These are phyloP conservation scores for Cepaea hortensis DNA, from an alignment of 2,888 invertebrate genomes.

Conservation along the genomic window DNA sequence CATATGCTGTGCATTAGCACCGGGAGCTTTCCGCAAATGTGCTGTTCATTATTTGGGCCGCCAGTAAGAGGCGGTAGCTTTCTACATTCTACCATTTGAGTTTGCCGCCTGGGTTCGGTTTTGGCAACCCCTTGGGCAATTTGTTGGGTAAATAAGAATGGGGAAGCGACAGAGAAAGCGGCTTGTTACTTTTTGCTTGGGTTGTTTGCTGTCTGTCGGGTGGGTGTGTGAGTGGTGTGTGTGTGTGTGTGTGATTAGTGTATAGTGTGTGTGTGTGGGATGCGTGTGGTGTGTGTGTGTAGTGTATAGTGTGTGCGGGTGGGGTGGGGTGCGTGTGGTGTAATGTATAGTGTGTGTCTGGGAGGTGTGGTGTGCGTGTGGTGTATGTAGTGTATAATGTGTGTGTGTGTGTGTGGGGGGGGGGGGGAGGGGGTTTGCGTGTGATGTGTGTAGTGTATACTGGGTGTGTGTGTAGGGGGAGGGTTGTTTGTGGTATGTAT, in stretches of 20 bases:
- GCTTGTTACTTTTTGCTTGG: neutral
- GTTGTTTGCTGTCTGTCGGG: neutral
- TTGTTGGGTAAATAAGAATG: slow-evolving; percentile 8
- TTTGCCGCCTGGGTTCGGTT: neutral
- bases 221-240: neutral
- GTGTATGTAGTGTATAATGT: too few species aligned
- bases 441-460: too few species aligned
- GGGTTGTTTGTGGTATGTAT: too few species aligned
- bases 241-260: too few species aligned
- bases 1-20: neutral
- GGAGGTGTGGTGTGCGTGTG: too few species aligned
- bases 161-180: neutral
- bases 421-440: too few species aligned
- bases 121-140: neutral
- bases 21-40: slow-evolving; percentile 1
- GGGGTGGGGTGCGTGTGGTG: neutral
- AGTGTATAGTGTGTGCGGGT: neutral
- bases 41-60: neutral
- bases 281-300: too few species aligned
- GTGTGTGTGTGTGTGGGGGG: neutral
- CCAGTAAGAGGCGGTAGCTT: neutral
- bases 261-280: too few species aligned
- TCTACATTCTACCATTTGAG: neutral
- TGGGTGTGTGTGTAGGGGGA: too few species aligned
- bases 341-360: too few species aligned